These are phyloP conservation scores for Rotaria magnacalcarata DNA, from an alignment of 2,888 invertebrate species.

Conservation along the genomic window DNA sequence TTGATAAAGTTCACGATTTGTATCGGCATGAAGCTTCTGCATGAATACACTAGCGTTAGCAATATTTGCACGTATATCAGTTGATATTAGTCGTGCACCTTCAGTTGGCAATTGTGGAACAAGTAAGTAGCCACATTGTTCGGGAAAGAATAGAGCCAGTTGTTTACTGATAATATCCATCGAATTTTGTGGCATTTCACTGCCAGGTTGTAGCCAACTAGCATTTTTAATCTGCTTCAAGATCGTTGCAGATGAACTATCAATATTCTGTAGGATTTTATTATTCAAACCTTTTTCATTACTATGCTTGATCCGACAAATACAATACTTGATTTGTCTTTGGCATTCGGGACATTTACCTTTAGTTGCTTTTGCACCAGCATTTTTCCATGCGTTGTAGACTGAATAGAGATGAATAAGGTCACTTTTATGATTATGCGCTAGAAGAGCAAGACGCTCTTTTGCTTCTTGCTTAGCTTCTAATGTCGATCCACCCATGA, in stretches of 20 bases:
- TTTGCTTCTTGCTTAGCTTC: neutral
- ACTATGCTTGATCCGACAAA: neutral
- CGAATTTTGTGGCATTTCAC: neutral
- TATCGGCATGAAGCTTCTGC: neutral
- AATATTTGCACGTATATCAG: constrained; percentile 22
- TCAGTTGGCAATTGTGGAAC: neutral
- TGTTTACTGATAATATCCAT: neutral
- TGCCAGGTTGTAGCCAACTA: too few species aligned
- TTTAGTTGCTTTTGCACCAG: neutral
- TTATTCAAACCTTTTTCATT: constrained; percentile 22
- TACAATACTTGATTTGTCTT: neutral
- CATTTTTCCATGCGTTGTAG: neutral
- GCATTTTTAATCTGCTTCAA: neutral
- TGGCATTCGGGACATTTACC: neutral
- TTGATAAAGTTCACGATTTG: neutral
- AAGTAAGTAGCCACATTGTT: neutral
- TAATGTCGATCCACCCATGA: neutral
- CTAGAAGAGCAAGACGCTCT: neutral
- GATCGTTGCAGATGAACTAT: neutral
- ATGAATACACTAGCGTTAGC: neutral
- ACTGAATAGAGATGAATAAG: neutral
- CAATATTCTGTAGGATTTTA: constrained; percentile 21
- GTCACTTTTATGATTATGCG: constrained; percentile 15
- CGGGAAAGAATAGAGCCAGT: neutral
- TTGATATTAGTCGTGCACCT: neutral